These are phyloP conservation scores for Larimichthys polyactis DNA, from an alignment of 2,113 vertebrate genomes.

Conservation along the genomic window DNA sequence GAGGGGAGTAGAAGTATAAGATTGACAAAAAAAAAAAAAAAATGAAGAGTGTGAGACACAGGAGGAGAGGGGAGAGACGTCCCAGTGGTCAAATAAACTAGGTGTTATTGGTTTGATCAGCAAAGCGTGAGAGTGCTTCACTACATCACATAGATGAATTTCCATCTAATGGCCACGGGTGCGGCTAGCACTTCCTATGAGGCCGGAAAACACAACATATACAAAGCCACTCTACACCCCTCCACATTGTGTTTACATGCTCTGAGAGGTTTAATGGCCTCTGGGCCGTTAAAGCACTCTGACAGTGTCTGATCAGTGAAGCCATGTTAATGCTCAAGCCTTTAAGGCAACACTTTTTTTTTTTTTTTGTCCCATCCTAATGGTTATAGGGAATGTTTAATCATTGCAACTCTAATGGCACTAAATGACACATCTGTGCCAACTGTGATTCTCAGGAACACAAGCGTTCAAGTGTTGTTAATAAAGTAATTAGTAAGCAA, in stretches of 20 bases:
- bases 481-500: slow-evolving; percentile 68
- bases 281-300: slow-evolving; percentile 21
- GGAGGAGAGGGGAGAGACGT: slow-evolving; percentile 13
- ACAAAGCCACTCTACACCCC: neutral
- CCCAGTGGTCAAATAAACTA: slow-evolving; percentile 71
- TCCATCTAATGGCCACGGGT: slow-evolving; percentile 62
- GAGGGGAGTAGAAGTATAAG: slow-evolving; percentile 7
- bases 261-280: slow-evolving; percentile 29
- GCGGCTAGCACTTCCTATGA: slow-evolving; percentile 13
- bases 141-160: slow-evolving; percentile 63
- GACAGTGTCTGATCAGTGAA: slow-evolving; percentile 6
- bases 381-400: slow-evolving; percentile 55
- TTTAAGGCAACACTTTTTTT: slow-evolving; percentile 21
- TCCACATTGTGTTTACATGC: slow-evolving; percentile 30
- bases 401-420: slow-evolving; percentile 67
- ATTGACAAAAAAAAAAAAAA: neutral
- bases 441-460: slow-evolving; percentile 62
- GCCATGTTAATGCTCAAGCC: slow-evolving; percentile 26
- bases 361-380: neutral
- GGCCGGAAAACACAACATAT: slow-evolving; percentile 19
- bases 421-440: slow-evolving; percentile 68
- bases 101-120: slow-evolving; percentile 76
- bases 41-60: neutral
- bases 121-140: slow-evolving; percentile 63
- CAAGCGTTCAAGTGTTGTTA: slow-evolving; percentile 62